Base-by-base conservation (phyloP, 2,888 invertebrate genomes). In the Rosalia funebris region DNA sequence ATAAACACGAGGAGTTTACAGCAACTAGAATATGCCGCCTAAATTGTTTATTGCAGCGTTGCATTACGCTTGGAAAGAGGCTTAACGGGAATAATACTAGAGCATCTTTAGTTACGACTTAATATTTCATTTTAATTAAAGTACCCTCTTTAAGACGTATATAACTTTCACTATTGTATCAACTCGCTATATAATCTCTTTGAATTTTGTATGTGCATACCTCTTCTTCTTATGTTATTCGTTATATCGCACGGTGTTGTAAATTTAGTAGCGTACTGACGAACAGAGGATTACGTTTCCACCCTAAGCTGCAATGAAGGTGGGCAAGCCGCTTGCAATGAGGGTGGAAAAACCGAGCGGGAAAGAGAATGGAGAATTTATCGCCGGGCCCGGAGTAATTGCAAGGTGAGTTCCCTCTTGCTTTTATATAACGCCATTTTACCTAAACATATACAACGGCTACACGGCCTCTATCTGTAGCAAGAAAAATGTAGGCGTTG, bases 331-430 rank as follows among this genome's bases (percentile, higher is more conserved):
- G 61, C 57, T 53, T 52, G 57, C 56, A 57, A 53, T 57, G 42
- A 61, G 61, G 61, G 61, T 57, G 52, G 56, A 53, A 61, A 61
- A 60, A 61, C 41, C 36, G 36, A 31, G 57, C 37, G 54, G 53
- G 61, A 61, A 54, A 57, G 52, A 48, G 57, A 61, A 61, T 47
- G 52, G 54, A 53, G 61, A 61, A 61, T 61, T 61, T 61, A 61
- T 61, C 57, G 61, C 47, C 53, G 46, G 41, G 57, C 54, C 52
- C 54, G 36, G 19, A 48, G 61, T 61, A 61, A 61, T 61, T 61
- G 61, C 61, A 61, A 61, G 61, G 61, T 61, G 57, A 47, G 37
- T 61, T 61, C 41, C 53, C 48, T 46, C 52, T 47, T 57, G 47
- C 42, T 53, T 57, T 56, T 57, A 53, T 50, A 57, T 57, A 53